Evolutionary conservation across 1,140 invertebrate genomes (phyloP).

Genomic region (Bombus polaris): DNA sequence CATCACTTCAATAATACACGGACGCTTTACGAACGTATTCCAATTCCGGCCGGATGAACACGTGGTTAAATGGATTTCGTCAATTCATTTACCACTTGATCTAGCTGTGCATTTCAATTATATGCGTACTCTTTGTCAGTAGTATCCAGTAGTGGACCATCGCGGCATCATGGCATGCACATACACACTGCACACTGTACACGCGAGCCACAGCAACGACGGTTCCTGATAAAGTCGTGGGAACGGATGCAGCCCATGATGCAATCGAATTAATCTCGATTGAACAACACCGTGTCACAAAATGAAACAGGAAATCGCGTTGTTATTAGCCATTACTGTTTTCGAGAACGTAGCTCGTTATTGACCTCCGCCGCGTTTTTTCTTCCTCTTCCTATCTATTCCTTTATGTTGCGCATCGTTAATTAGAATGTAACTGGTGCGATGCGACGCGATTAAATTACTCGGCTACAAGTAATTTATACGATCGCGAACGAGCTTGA

Average conservation of each 20-base stretch:
- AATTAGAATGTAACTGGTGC: conserved; percentile 33
- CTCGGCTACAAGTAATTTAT: conserved; percentile 5
- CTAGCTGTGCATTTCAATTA: conserved; percentile 65
- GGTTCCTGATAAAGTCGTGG: conserved; percentile 53
- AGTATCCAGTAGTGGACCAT: conserved; percentile 20
- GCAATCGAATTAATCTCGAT: conserved; percentile 69
- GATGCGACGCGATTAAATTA: conserved; percentile 18
- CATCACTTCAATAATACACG: background rate
- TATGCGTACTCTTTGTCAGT: conserved; percentile 63
- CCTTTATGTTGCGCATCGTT: background rate
- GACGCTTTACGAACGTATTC: conserved; percentile 50
- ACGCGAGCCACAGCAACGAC: background rate
- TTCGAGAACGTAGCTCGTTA: conserved; percentile 40
- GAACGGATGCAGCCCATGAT: conserved; percentile 50
- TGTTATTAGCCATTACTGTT: conserved; percentile 63
- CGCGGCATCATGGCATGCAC: conserved; percentile 2
- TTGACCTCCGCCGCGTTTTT: background rate
- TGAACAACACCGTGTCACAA: conserved; percentile 51
- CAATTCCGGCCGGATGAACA: conserved; percentile 43
- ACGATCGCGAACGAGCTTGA: background rate
- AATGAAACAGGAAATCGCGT: conserved; percentile 66
- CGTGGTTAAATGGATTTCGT: conserved; percentile 64
- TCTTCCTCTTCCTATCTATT: background rate
- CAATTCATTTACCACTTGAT: conserved; percentile 70
- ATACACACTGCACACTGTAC: background rate